These are phyloP conservation scores for Rhagonycha lutea DNA, from an alignment of 2,888 invertebrate genomes.

Conservation along the genomic window DNA sequence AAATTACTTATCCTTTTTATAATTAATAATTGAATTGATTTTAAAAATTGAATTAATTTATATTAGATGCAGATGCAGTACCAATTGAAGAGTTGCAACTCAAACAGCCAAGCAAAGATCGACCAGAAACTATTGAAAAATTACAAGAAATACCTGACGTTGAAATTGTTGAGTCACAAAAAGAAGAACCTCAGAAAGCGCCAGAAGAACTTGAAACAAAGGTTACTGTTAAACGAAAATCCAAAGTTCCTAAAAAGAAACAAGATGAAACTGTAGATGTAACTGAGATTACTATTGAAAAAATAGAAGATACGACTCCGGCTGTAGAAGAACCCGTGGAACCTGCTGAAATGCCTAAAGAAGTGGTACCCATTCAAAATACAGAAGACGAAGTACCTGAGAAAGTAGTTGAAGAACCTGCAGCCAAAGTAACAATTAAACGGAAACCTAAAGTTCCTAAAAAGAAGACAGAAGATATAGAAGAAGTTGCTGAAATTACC, in stretches of 20 bases:
- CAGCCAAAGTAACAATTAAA: neutral
- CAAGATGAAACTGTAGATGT: slow-evolving; percentile 43
- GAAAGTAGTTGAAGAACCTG: slow-evolving; percentile 34
- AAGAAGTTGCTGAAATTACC: slow-evolving; percentile 52
- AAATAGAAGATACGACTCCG: slow-evolving; percentile 38
- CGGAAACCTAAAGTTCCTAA: neutral
- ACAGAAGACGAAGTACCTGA: slow-evolving; percentile 3
- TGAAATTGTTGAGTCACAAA: slow-evolving; percentile 32
- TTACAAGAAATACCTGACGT: slow-evolving; percentile 27
- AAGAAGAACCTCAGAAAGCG: slow-evolving; percentile 40
- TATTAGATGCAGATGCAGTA: neutral
- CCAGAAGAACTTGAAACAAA: slow-evolving; percentile 32
- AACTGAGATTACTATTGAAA: slow-evolving; percentile 20
- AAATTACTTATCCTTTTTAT: neutral
- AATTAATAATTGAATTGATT: neutral
- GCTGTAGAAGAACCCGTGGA: slow-evolving; percentile 28
- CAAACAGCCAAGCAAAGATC: neutral
- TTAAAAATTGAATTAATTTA: neutral
- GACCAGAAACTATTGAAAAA: slow-evolving; percentile 15
- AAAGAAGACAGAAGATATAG: slow-evolving; percentile 39
- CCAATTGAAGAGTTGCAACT: neutral
- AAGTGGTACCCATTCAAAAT: slow-evolving; percentile 38
- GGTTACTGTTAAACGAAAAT: slow-evolving; percentile 39
- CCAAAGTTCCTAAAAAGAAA: slow-evolving; percentile 37
- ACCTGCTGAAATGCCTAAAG: slow-evolving; percentile 21